A percentile compares a stretch with the other conserved stretches of the same genome.
phyloP scores from a whole-genome alignment of 2,888 invertebrate species.

The Cinara cedri region DNA sequence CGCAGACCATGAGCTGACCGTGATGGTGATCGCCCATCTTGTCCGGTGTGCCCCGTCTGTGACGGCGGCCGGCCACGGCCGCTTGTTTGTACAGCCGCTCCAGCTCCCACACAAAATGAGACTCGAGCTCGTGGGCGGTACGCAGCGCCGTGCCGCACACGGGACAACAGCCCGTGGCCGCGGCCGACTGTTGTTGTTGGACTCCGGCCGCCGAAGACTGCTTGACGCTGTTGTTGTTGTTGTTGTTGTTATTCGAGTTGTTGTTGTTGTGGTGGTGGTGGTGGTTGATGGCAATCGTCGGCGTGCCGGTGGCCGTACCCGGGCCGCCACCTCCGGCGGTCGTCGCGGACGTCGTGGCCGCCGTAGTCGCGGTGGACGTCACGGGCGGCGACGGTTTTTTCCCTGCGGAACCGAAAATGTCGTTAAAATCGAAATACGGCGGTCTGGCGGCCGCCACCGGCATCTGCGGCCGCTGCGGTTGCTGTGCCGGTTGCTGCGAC shows the following conservation, averaged over 20 bases:
- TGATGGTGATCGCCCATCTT: conserved; percentile 52
- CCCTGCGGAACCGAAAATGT: conserved; percentile 48
- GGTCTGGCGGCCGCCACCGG: neutral
- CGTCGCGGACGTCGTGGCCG: neutral
- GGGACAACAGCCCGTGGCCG: conserved; percentile 80
- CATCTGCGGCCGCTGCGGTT: neutral
- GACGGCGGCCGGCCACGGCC: conserved; percentile 62
- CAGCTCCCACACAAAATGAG: conserved; percentile 81
- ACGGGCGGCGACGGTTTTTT: conserved; percentile 39
- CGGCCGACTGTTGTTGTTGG: conserved; percentile 59
- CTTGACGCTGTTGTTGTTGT: conserved; percentile 23
- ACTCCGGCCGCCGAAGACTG: neutral
- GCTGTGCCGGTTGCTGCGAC: neutral
- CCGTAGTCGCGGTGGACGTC: neutral
- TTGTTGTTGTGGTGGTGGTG: conserved; percentile 12
- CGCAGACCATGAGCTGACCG: conserved; percentile 31
- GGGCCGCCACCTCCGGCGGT: neutral
- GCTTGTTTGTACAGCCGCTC: conserved; percentile 70
- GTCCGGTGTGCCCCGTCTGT: conserved; percentile 32
- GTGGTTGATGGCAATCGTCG: neutral
- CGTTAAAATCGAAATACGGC: conserved; percentile 54
- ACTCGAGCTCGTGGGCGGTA: conserved; percentile 76
- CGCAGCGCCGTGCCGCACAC: conserved; percentile 86
- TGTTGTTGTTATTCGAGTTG: conserved; percentile 24
- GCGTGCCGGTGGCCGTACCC: neutral